Base-by-base conservation (phyloP, 2,797 vertebrate genomes). In the Poeciliopsis gracilis region DNA sequence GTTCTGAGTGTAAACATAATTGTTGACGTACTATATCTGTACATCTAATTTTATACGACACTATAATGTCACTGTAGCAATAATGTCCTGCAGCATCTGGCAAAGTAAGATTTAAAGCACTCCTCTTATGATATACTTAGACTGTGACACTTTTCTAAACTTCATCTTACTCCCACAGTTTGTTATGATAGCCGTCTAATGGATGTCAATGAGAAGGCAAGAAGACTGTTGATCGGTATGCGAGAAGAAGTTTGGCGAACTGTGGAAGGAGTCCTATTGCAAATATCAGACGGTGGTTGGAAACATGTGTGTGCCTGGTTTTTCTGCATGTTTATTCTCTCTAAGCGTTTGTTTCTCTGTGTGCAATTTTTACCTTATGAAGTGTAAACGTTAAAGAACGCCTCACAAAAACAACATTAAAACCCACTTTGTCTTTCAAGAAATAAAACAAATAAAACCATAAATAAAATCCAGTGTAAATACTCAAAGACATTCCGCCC, bases 141-240 rank as follows among this genome's bases (percentile, higher is more conserved):
- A 88, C 80, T 77, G 25, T 82, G 80, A 85, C 73, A 85, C 70
- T 82, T 89, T 76, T 86, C 47, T 84, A 88, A 92, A 93, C 87
- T 91, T 87, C 69, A 75, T 78, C 78, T 88, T 84, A 86, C 83
- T 86, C 86, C 71, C 75, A 78, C 78, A 53, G 77, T 84, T 91
- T 94, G 92, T 94, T 93, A 90, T 92, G 86, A 90, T 82, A 86
- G 59, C 77, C 69, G 53, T 86, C 71, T 88, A 86, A 87, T 78
- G 87, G 87, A 90, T 88, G 88, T 73, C 82, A 85, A 83, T 36
- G 28, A 81, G 46, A 11, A 83, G 76, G 55, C 73, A 77, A 67
- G 75, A 82, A 76, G 84, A 90, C 90, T 92, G 87, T 91, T 91
- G 90, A 85, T 73, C 83, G 87, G 87, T 83, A 91, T 75, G 77